Evolutionary conservation across 1,140 invertebrate species (phyloP).

Genomic region (Bombus confusus): DNA sequence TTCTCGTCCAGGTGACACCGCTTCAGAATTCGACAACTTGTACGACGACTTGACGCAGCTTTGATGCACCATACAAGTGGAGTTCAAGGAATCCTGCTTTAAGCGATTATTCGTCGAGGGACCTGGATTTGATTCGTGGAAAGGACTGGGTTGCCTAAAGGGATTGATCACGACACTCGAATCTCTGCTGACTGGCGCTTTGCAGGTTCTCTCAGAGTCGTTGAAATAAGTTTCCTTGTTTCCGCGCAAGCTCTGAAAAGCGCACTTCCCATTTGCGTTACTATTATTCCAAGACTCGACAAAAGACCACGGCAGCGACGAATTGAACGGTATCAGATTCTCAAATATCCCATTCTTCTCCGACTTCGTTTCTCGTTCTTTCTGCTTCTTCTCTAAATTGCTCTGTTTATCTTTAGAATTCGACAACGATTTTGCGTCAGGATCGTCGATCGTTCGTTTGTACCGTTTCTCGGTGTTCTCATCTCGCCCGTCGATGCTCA

Average conservation of each 20-base stretch:
- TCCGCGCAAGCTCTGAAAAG: constrained; percentile 53
- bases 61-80: constrained; percentile 70
- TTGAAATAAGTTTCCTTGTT: constrained; percentile 46
- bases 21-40: constrained; percentile 1
- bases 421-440: constrained; percentile 14
- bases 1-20: constrained; percentile 36
- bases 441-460: constrained; percentile 69
- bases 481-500: constrained; percentile 75
- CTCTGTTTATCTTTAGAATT: constrained; percentile 37
- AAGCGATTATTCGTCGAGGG: constrained; percentile 67
- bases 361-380: constrained; percentile 29
- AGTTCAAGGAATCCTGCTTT: constrained; percentile 40
- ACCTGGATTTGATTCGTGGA: constrained; percentile 73
- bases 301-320: constrained; percentile 59
- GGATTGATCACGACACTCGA: constrained; percentile 55
- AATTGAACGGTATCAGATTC: constrained; percentile 56
- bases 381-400: constrained; percentile 49
- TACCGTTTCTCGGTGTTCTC: constrained; percentile 77
- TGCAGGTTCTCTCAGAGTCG: constrained; percentile 50
- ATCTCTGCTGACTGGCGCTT: constrained; percentile 22
- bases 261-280: constrained; percentile 50
- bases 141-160: constrained; percentile 64
- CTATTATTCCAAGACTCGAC: constrained; percentile 67
- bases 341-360: constrained; percentile 58
- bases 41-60: constrained; percentile 55